Percentiles rank a stretch among this genome's conserved stretches.
Evolutionary conservation across 1,140 invertebrate genomes (phyloP).

Genomic region (Xylocopa sonorina): DNA sequence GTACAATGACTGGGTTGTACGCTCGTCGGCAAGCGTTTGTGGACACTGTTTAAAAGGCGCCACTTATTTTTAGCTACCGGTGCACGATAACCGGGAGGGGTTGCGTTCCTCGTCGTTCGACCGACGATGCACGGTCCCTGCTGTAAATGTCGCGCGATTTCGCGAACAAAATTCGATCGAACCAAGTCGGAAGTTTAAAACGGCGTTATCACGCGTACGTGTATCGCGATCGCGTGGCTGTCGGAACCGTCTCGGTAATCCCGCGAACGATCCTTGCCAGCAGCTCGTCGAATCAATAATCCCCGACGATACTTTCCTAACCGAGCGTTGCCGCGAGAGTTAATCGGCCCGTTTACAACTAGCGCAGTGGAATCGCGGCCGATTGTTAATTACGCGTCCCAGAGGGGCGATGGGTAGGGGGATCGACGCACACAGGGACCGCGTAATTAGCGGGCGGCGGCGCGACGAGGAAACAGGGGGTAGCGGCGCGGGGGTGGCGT

Average conservation of each 20-base stretch:
- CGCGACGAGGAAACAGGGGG: no score
- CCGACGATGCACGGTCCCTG: no score
- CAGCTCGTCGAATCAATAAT: neutral
- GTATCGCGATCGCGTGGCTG: neutral
- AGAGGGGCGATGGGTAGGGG: neutral
- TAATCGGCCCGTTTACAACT: slow-evolving; percentile 16
- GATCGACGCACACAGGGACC: no score
- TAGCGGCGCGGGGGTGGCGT: neutral
- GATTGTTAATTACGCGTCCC: slow-evolving; percentile 27
- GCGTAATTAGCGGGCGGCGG: slow-evolving; percentile 28
- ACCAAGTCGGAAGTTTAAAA: neutral
- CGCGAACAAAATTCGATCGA: neutral
- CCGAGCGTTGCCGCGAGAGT: no score
- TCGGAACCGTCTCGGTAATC: neutral
- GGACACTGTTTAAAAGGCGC: slow-evolving; percentile 8
- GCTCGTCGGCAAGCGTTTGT: neutral
- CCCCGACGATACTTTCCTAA: neutral
- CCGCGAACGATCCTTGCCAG: neutral
- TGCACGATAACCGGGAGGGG: neutral
- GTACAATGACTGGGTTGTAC: neutral
- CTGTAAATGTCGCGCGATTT: neutral
- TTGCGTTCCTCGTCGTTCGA: neutral
- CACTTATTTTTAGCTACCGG: neutral
- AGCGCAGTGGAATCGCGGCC: neutral
- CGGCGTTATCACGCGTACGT: neutral